A percentile compares a stretch with the other conserved stretches of the same genome.
Evolutionary conservation across 2,888 invertebrate genomes (phyloP).

Genomic region (Neoaliturus tenellus): DNA sequence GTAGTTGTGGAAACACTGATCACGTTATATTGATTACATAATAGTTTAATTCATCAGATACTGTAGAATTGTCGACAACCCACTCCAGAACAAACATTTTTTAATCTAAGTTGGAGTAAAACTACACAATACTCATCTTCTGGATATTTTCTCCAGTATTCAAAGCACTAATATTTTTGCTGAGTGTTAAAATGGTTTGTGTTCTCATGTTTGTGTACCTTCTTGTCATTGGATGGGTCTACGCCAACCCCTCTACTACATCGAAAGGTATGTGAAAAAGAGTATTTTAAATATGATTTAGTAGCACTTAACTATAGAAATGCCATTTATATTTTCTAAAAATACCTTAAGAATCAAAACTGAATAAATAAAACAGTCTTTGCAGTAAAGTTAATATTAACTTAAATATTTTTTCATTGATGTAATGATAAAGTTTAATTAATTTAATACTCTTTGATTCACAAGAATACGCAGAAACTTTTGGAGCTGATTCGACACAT

Average conservation of each 20-base stretch:
- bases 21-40: not conserved
- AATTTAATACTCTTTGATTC: too few relatives aligned
- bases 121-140: not conserved
- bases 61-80: not conserved
- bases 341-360: too few relatives aligned
- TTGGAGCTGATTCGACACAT: too few relatives aligned
- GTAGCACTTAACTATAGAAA: too few relatives aligned
- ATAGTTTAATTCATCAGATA: not conserved
- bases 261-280: not conserved
- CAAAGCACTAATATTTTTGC: slow-evolving; percentile 3
- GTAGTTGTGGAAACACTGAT: not conserved
- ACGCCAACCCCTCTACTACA: not conserved
- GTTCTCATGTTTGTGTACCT: not conserved
- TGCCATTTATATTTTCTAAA: too few relatives aligned
- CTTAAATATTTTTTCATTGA: too few relatives aligned
- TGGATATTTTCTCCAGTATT: not conserved
- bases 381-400: too few relatives aligned
- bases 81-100: not conserved
- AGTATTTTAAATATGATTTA: not conserved
- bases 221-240: not conserved
- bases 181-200: slow-evolving; percentile 16
- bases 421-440: too few relatives aligned
- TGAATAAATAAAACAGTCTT: too few relatives aligned
- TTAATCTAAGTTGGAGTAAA: not conserved
- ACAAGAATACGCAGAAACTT: too few relatives aligned